A percentile compares a stretch with the other conserved stretches of the same genome.
Conservation (phyloP, 2,113 vertebrate genomes). For the Meriones unguiculatus region DNA sequence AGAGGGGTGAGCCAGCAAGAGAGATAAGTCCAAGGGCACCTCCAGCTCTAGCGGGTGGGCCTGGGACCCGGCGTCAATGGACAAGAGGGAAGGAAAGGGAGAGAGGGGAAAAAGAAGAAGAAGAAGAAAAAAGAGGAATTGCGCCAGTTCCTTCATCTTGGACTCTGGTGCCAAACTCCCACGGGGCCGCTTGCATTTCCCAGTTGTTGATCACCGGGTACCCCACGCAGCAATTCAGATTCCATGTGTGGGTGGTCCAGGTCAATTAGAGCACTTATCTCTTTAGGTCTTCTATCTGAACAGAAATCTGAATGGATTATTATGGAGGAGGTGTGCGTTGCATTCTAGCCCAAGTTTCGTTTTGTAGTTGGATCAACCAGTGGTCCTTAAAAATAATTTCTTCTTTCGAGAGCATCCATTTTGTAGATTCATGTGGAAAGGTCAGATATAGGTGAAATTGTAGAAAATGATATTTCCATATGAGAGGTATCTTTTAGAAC, state of each 20-base stretch:
- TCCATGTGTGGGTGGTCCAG: conserved; percentile 72
- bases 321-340: conserved; percentile 50
- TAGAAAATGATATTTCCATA: conserved; percentile 35
- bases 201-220: conserved; percentile 26
- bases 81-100: background rate
- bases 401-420: conserved; percentile 51
- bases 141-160: conserved; percentile 19
- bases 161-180: conserved; percentile 67
- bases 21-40: background rate
- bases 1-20: background rate
- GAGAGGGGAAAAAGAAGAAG: too few relatives aligned
- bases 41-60: conserved; percentile 25
- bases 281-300: conserved; percentile 57
- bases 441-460: conserved; percentile 37
- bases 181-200: conserved; percentile 46
- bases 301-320: conserved; percentile 74
- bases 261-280: conserved; percentile 75
- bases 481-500: conserved; percentile 6
- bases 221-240: conserved; percentile 67
- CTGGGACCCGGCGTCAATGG: background rate
- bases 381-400: conserved; percentile 22
- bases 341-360: conserved; percentile 75
- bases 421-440: conserved; percentile 48
- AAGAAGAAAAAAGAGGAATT: background rate
- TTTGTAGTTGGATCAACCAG: conserved; percentile 74